Evolutionary conservation across 2,113 vertebrate genomes (phyloP).

Genomic region (Piprites chloris): DNA sequence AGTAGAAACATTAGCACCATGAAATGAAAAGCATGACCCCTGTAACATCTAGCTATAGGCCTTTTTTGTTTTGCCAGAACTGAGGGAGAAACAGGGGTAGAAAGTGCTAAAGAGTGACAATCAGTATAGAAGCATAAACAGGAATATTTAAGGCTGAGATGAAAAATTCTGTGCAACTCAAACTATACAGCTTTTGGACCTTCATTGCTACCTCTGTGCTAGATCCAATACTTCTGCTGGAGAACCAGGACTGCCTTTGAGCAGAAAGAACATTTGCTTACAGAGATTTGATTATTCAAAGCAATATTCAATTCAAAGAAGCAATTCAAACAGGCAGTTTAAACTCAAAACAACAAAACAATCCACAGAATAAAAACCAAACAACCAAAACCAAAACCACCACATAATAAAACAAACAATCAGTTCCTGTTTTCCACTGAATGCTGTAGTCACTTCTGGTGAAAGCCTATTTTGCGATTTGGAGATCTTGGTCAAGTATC

Average conservation of each 20-base stretch:
- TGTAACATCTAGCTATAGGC: not conserved
- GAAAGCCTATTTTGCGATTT: not conserved
- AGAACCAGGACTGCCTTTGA: not conserved
- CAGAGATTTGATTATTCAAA: not conserved
- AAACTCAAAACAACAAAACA: not conserved
- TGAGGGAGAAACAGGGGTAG: not conserved
- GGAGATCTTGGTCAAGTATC: not conserved
- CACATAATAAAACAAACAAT: accelerated
- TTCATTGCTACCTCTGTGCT: not conserved
- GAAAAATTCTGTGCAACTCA: not conserved
- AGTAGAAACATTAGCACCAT: not conserved
- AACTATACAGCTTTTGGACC: not conserved
- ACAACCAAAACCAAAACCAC: not conserved
- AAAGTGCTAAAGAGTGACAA: not conserved
- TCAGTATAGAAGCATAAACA: not conserved
- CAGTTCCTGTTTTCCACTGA: not conserved
- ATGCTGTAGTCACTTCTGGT: not conserved
- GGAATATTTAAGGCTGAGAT: not conserved
- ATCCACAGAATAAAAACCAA: not conserved
- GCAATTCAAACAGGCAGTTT: not conserved
- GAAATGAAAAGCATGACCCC: not conserved
- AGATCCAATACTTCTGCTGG: not conserved
- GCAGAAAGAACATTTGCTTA: not conserved
- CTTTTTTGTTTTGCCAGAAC: not conserved
- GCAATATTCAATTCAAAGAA: not conserved